A percentile compares a stretch with the other conserved stretches of the same genome.
Conservation (phyloP, 2,113 vertebrate species). For the Dromaius novaehollandiae region DNA sequence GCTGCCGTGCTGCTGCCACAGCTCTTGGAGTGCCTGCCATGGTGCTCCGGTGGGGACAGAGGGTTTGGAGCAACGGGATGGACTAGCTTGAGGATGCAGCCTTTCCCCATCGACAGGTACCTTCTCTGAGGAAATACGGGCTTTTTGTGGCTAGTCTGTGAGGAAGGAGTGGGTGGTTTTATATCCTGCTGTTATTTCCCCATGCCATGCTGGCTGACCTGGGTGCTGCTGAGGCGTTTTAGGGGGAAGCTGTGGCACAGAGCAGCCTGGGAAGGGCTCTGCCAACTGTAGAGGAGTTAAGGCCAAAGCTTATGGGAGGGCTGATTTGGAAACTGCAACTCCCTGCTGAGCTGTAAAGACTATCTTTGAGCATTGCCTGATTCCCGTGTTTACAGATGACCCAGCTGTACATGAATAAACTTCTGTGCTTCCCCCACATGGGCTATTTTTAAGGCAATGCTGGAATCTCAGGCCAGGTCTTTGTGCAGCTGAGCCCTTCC, state of each 20-base stretch:
- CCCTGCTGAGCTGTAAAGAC: background rate
- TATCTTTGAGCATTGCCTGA: background rate
- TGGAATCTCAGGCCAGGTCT: background rate
- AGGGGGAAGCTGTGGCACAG: background rate
- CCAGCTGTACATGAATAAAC: background rate
- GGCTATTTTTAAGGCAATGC: background rate
- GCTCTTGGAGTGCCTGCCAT: background rate
- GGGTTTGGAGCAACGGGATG: background rate
- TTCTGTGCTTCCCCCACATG: fast-evolving
- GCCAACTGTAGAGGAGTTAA: background rate
- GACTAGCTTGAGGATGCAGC: background rate
- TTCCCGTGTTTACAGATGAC: background rate
- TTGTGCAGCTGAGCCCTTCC: background rate
- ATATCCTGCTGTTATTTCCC: background rate
- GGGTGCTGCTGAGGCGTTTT: background rate
- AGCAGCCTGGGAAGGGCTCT: background rate
- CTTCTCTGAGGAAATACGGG: background rate
- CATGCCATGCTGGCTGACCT: fast-evolving
- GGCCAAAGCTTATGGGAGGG: background rate
- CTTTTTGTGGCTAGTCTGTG: background rate
- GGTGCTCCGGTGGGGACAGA: background rate
- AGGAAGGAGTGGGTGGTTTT: fast-evolving
- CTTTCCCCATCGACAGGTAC: background rate
- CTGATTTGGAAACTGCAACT: background rate
- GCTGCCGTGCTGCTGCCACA: background rate